Percentiles rank a stretch among this genome's conserved stretches.
These are phyloP conservation scores for Drosophila emarginata DNA, from an alignment of 2,888 invertebrate genomes.

Conservation along the genomic window DNA sequence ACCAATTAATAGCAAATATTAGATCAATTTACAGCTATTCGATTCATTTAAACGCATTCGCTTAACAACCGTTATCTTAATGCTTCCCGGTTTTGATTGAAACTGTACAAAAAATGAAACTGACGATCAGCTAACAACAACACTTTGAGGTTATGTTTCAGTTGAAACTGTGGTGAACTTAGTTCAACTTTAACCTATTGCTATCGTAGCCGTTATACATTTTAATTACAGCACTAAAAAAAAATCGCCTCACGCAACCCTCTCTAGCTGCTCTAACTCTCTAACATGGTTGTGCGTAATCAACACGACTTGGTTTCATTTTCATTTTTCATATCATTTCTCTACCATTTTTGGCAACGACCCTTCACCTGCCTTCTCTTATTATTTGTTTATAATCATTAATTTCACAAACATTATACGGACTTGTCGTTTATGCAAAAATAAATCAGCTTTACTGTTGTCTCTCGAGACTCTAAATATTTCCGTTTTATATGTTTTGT, in stretches of 20 bases:
- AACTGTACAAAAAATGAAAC: neutral
- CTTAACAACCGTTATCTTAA: neutral
- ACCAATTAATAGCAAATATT: no score
- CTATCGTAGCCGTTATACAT: neutral
- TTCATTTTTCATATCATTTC: slow-evolving; percentile 22
- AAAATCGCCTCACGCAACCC: neutral
- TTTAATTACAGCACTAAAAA: no score
- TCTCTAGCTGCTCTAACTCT: neutral
- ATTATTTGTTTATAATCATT: slow-evolving; percentile 59
- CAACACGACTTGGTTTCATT: slow-evolving; percentile 39
- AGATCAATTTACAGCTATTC: no score
- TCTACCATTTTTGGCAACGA: slow-evolving; percentile 28
- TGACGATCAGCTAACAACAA: neutral
- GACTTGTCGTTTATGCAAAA: slow-evolving; percentile 40
- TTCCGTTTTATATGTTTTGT: slow-evolving; percentile 31
- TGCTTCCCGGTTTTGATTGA: neutral
- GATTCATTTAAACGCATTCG: neutral
- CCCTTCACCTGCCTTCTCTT: slow-evolving; percentile 58
- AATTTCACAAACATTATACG: slow-evolving; percentile 51
- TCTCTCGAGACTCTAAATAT: slow-evolving; percentile 4
- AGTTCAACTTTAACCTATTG: neutral
- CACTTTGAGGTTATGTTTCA: neutral
- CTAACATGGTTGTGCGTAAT: neutral
- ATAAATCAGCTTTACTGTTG: slow-evolving; percentile 27
- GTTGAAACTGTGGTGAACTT: neutral